A percentile compares a stretch with the other conserved stretches of the same genome.
Conservation (phyloP, 2,888 invertebrate genomes). For the Drosophila pseudotakahashii region DNA sequence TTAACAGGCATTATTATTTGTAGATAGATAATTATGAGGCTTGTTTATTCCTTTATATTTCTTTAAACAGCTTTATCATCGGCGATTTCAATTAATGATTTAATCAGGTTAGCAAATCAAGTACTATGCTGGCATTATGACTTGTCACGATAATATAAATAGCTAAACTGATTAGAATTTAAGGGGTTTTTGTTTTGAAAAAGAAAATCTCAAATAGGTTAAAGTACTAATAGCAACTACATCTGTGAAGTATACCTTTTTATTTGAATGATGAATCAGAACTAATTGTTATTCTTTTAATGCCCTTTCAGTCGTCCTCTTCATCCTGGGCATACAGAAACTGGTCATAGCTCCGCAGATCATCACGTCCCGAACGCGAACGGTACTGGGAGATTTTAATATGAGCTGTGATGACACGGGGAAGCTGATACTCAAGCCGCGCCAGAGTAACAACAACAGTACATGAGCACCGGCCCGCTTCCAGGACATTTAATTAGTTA, state of each 20-base stretch:
- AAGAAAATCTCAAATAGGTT: too few species aligned
- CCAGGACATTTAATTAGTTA: constrained; percentile 38
- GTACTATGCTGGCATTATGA: not conserved
- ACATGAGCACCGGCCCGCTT: constrained; percentile 47
- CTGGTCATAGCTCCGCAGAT: constrained; percentile 98
- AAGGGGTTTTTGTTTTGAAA: too few species aligned
- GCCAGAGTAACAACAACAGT: constrained; percentile 86
- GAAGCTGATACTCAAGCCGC: constrained; percentile 95
- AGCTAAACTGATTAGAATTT: not conserved
- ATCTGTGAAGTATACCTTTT: too few species aligned
- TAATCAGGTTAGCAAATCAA: not conserved
- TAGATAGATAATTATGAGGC: too few species aligned
- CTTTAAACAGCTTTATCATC: not conserved
- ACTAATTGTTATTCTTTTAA: not conserved
- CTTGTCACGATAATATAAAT: not conserved
- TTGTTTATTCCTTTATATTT: too few species aligned
- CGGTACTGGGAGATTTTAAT: constrained; percentile 96
- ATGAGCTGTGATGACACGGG: constrained; percentile 99
- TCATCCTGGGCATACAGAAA: constrained; percentile 96
- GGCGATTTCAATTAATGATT: not conserved
- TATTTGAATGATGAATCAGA: too few species aligned
- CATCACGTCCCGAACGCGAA: constrained; percentile 95
- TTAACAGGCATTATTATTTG: too few species aligned
- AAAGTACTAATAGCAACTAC: not conserved
- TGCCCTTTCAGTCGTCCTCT: constrained; percentile 89